Percentiles rank a stretch among this genome's conserved stretches.
Evolutionary conservation across 1,140 invertebrate species (phyloP).

Genomic region (Myzus persicae): DNA sequence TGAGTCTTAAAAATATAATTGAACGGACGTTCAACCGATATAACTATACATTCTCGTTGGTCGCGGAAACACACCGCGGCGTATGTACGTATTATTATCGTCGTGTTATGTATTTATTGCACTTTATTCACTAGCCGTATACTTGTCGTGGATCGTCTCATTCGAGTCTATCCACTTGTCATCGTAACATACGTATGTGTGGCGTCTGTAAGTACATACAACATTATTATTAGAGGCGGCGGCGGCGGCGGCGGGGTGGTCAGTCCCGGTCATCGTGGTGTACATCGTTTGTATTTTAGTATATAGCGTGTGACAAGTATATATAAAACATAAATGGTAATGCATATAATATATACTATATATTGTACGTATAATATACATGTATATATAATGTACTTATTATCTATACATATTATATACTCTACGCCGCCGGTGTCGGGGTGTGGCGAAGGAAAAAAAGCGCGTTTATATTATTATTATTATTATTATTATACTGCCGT

Average conservation of each 20-base stretch:
- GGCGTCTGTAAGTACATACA: not conserved
- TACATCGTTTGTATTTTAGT: not conserved
- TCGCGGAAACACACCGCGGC: not conserved
- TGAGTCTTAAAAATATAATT: no score
- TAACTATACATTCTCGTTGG: not conserved
- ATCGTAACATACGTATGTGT: not conserved
- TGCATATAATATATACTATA: no score
- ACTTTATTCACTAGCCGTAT: not conserved
- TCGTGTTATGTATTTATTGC: not conserved
- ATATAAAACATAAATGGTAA: no score
- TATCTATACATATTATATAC: not conserved
- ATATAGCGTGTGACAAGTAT: no score
- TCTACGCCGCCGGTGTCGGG: not conserved
- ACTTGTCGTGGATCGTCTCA: not conserved
- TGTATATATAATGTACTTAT: no score
- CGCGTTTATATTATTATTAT: not conserved
- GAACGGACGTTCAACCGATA: no score
- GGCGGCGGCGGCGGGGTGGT: not conserved
- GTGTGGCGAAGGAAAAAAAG: constrained; percentile 38
- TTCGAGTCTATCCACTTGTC: not conserved
- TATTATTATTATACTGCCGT: not conserved
- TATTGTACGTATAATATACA: no score
- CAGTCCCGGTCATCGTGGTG: not conserved
- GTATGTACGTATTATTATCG: no score
- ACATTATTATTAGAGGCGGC: not conserved